Evolutionary conservation across 2,888 invertebrate species (phyloP), one percentile per base, ranked within the genome.

Genomic region (Protophormia terraenovae): DNA sequence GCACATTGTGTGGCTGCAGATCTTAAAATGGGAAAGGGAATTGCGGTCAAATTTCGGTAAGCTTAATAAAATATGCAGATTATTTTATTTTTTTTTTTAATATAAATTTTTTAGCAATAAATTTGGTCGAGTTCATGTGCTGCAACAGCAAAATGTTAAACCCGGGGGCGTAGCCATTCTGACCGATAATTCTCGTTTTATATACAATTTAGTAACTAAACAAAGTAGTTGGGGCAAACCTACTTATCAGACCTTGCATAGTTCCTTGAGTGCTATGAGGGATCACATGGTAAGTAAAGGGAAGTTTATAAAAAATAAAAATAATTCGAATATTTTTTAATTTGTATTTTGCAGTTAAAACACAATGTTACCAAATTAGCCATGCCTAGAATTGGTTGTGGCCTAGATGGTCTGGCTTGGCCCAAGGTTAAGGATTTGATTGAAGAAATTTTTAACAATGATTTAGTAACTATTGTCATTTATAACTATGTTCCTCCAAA

Each of bases 371-470:
- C 87, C 16, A 93, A 94, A 69, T 86, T 96, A 64, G 94, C 95
- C 1, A 94, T 95, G 91, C 96, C 96, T 0, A 91, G 93, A 87
- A 94, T 96, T 79, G 95, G 95, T 0, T 95, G 95, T 90, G 96
- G 95, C 3, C 90, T 95, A 53, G 95, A 96, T 89, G 91, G 93
- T 5, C 92, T 96, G 3, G 90, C 93, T 55, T 96, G 95, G 96
- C 82, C 86, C 0, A 92, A 92, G 77, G 95, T 96, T 0, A 93
- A 93, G 81, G 89, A 91, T 2, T 92, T 94, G 88, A 88, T 95
- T 1, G 91, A 92, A 32, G 93, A 93, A 83, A 90, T 94, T 12
- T 95, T 95, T 89, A 83, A 86, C 27, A 91, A 93, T 67, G 90
- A 92, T 66, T 89, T 91, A 4, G 83, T 94, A 29, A 91, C 93